Evolutionary conservation across 2,113 vertebrate genomes (phyloP).

Genomic region (Thermophis baileyi): DNA sequence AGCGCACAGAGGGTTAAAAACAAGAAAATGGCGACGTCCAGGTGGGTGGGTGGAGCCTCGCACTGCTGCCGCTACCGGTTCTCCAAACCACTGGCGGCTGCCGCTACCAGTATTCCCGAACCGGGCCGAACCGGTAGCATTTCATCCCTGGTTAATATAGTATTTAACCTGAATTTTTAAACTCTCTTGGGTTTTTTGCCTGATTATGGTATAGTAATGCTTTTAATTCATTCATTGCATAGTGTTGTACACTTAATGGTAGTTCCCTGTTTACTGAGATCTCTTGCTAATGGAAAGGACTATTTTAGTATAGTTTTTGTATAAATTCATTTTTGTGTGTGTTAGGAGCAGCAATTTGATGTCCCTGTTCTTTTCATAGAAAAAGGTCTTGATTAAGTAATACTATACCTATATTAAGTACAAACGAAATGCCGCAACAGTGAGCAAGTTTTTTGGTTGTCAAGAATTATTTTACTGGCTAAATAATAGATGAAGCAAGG

Average conservation of each 20-base stretch:
- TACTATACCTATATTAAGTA: not conserved
- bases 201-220: not conserved
- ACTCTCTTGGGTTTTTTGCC: not conserved
- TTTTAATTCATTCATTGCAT: not conserved
- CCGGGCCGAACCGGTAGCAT: too few relatives aligned
- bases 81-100: too few relatives aligned
- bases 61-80: too few relatives aligned
- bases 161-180: not conserved
- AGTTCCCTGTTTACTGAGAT: not conserved
- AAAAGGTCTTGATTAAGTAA: not conserved
- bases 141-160: too few relatives aligned
- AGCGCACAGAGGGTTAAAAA: too few relatives aligned
- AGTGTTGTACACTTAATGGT: not conserved
- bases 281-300: not conserved
- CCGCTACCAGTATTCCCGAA: too few relatives aligned
- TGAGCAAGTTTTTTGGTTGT: not conserved
- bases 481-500: not conserved
- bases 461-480: not conserved
- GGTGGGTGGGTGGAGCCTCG: too few relatives aligned
- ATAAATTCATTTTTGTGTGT: not conserved
- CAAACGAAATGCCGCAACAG: not conserved
- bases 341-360: not conserved
- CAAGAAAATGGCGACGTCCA: too few relatives aligned
- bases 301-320: not conserved
- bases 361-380: not conserved